Conservation (phyloP, 2,888 invertebrate genomes). For the Hybos culiciformis region DNA sequence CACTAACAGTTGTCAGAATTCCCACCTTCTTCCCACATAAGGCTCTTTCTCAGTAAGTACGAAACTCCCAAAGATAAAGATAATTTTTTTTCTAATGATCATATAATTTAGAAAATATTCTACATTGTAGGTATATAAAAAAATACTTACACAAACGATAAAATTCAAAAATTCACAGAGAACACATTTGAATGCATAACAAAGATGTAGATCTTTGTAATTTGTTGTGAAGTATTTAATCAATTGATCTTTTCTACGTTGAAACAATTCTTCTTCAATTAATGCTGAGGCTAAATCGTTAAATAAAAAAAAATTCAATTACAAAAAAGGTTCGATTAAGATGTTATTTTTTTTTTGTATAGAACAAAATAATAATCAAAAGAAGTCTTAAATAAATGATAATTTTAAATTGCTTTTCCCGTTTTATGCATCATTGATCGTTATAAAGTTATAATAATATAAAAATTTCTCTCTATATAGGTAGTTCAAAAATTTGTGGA, state of each 20-base stretch:
- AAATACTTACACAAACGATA: conserved; percentile 49
- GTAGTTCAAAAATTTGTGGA: background rate
- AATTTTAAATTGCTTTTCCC: background rate
- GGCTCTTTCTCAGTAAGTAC: background rate
- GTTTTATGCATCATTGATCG: background rate
- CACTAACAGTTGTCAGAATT: background rate
- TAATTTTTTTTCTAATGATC: background rate
- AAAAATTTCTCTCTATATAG: background rate
- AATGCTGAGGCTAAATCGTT: conserved; percentile 19
- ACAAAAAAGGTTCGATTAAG: background rate
- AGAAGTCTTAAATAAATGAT: background rate
- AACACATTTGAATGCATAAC: conserved; percentile 50
- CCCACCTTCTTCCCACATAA: background rate
- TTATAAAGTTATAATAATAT: background rate
- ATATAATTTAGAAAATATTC: no score
- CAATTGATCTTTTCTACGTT: conserved; percentile 15
- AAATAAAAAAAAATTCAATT: background rate
- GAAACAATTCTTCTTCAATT: conserved; percentile 18
- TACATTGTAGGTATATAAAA: background rate
- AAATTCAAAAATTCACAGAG: conserved; percentile 63
- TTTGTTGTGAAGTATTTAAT: conserved; percentile 25
- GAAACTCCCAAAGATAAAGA: background rate
- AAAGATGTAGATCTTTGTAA: conserved; percentile 26
- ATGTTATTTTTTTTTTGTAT: background rate
- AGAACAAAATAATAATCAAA: background rate